Base-by-base conservation (phyloP, 1,140 invertebrate species). In the Cotesia glomerata region DNA sequence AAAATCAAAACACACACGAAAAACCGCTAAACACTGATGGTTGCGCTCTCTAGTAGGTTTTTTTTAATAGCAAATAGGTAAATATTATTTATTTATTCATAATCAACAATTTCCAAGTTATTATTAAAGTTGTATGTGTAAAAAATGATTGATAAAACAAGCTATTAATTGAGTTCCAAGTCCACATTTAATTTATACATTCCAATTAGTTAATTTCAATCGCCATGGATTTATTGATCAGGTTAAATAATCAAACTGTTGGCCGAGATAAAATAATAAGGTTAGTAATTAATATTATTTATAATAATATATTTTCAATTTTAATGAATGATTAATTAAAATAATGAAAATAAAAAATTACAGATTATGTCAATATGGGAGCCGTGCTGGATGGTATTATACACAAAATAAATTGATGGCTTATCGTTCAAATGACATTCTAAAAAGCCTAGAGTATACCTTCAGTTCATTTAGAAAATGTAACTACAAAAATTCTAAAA, bases 401-500 rank as follows among this genome's bases (percentile, higher is more conserved):
- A 77, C 92, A 49, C 88, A 92, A 77, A 84, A 88, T 75, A 82
- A 76, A 71, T 78, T 80, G 64, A 76, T 81, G 1, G 87, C 89
- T 70, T 84, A 88, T 65, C 87, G 89, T 18, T 83, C 89, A 8
- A 88, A 91, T 5, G 88, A 90, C 77, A 88, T 89, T 74, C 83
- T 94, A 9, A 91, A 93, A 85, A 90, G 89, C 73, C 83, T 94
- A 36, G 92, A 93, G 77, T 90, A 89, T 76, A 90, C 91, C 52
- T 88, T 93, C 54, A 92, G 92, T 79, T 91, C 91, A 64, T 93
- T 92, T 74, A 86, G 92, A 79, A 93, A 93, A 89, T 86, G 92
- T 94, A 87, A 88, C 35, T 54, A n/a, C 14, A 45, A 5, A 45
- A 45, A 45, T 39, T 14, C 5, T 54, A 2, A 54, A 11, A 54